Conservation (phyloP, 2,888 invertebrate genomes). For the Nymphalis c-album region DNA sequence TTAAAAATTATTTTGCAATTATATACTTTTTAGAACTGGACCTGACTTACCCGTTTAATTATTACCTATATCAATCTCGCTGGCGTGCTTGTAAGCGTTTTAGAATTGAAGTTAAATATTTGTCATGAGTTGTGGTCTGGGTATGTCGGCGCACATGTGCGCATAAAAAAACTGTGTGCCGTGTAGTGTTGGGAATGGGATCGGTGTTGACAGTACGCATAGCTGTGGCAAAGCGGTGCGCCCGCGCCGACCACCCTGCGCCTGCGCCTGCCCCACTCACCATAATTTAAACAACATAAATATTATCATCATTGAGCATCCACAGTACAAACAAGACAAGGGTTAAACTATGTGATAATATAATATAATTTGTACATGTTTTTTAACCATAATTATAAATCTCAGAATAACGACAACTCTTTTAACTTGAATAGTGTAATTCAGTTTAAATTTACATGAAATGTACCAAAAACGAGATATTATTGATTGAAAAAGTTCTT, state of each 20-base stretch:
- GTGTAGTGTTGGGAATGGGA: constrained; percentile 63
- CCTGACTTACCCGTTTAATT: constrained; percentile 56
- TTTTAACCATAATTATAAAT: neutral
- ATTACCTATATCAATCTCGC: constrained; percentile 59
- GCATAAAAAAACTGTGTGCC: constrained; percentile 69
- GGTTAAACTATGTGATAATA: constrained; percentile 14
- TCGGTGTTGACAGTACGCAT: constrained; percentile 77
- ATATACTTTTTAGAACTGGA: constrained; percentile 34
- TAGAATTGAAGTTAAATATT: constrained; percentile 78
- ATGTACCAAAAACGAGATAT: neutral
- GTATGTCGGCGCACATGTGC: constrained; percentile 60
- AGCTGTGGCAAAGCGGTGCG: constrained; percentile 63
- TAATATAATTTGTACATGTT: constrained; percentile 4
- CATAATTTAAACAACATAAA: constrained; percentile 43
- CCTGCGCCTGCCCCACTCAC: constrained; percentile 40
- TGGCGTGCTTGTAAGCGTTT: constrained; percentile 69
- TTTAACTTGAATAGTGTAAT: neutral
- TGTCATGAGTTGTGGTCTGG: constrained; percentile 67
- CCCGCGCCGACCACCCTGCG: constrained; percentile 65
- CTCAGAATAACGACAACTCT: neutral
- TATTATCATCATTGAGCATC: constrained; percentile 39
- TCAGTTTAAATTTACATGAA: neutral
- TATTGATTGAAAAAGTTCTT: neutral
- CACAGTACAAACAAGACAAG: constrained; percentile 27
- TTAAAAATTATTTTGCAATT: too few relatives aligned